Evolutionary conservation across 2,113 vertebrate species (phyloP).

Genomic region (Lucifuga dentata): DNA sequence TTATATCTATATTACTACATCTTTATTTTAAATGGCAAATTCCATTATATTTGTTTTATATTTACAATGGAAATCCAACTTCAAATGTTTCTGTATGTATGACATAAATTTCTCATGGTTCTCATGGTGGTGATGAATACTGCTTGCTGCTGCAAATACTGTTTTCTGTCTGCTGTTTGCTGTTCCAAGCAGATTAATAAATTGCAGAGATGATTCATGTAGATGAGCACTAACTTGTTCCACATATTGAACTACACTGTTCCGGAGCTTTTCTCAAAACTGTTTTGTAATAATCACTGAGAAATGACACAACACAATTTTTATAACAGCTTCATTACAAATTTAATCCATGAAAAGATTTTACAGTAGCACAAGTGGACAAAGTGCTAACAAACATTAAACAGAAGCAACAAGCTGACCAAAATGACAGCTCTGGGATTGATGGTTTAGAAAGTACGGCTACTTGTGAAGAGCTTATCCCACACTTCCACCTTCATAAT

Average conservation of each 20-base stretch:
- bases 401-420: background rate
- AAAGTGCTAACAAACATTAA: background rate
- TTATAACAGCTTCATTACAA: background rate
- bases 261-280: background rate
- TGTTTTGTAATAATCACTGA: conserved; percentile 4
- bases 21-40: too few relatives aligned
- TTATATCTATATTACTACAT: too few relatives aligned
- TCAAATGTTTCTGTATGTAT: background rate
- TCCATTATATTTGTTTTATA: background rate
- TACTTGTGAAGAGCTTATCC: conserved; percentile 74
- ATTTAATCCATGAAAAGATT: conserved; percentile 50
- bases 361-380: background rate
- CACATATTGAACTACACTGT: background rate
- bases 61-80: background rate
- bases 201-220: background rate
- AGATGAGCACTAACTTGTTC: background rate
- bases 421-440: background rate
- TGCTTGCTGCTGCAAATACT: too few relatives aligned
- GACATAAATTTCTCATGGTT: too few relatives aligned
- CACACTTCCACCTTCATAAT: conserved; percentile 80
- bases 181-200: accelerated
- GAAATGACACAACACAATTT: background rate
- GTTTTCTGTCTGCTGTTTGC: too few relatives aligned
- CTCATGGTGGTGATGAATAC: too few relatives aligned
- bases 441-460: background rate